Evolutionary conservation across 2,888 invertebrate species (phyloP), one percentile per base, ranked within the genome.

Genomic region (Ceramica pisi): DNA sequence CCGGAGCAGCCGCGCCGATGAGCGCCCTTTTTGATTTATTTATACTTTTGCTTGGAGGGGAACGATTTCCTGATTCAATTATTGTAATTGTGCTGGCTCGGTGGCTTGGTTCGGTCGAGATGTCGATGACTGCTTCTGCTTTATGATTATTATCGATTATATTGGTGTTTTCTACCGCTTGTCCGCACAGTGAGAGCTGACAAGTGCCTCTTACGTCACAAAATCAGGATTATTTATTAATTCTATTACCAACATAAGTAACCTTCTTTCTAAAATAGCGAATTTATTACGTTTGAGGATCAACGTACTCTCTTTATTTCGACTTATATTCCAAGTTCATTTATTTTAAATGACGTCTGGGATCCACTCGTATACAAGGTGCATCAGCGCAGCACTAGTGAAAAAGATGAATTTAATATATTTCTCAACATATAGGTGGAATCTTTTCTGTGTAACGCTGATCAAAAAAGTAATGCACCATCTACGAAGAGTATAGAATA

Each of bases 41-140:
- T 92, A 92, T 92, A 91, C 86, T 86, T 84, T 78, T 81, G 82
- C 73, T 81, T 71, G 88, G 85, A 88, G 88, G 92, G 92, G 90
- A 92, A 89, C 89, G 81, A 90, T 89, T 92, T 93, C 92, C 93
- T 92, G 91, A 93, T 93, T 93, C 92, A 92, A 94, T 94, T 93
- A 93, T 92, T 92, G 89, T 92, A 92, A 93, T 93, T 92, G 91
- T 89, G 81, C 82, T 83, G 85, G 86, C 74, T 77, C 79, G 71
- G 73, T 84, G 76, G 83, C 71, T 80, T 48, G 61, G 68, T 62
- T 66, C 56, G 62, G 48, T 57, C 31, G 69, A 76, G 79, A 80
- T 79, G 86, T 81, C 82, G 83, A 85, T 79, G 76, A 82, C 71
- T 78, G 69, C 67, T 67, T 55, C 59, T 83, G 74, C 70, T 88